These are phyloP conservation scores for Neotoma lepida DNA, from an alignment of 2,113 vertebrate species.

Conservation along the genomic window DNA sequence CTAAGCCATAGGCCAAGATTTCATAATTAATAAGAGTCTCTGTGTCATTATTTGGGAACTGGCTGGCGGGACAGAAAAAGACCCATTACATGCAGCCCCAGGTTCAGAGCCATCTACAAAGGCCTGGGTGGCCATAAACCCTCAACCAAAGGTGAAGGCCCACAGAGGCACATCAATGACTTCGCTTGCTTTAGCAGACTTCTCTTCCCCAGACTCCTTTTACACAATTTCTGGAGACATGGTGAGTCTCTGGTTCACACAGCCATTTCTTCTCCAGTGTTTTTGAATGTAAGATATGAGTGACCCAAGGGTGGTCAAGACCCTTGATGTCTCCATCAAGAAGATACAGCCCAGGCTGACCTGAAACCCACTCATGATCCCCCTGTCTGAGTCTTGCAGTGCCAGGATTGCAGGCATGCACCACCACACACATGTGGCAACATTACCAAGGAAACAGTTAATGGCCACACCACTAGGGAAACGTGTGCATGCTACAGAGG, in stretches of 20 bases:
- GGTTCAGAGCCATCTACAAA: background rate
- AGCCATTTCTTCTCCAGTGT: conserved; percentile 27
- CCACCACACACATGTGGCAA: background rate
- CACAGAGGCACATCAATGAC: background rate
- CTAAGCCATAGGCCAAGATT: background rate
- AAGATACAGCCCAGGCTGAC: background rate
- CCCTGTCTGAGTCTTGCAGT: background rate
- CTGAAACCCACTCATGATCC: background rate
- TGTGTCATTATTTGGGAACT: background rate
- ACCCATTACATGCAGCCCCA: background rate
- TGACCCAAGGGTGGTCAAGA: background rate
- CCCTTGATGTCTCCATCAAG: background rate
- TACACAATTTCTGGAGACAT: conserved; percentile 14
- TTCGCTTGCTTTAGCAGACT: conserved; percentile 45
- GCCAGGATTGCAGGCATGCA: background rate
- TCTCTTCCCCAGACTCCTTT: conserved; percentile 21
- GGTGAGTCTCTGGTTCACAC: background rate
- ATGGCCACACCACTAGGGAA: background rate
- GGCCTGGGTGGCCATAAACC: background rate
- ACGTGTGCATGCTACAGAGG: background rate
- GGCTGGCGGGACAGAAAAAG: background rate
- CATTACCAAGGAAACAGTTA: background rate
- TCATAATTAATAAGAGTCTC: background rate
- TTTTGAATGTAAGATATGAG: conserved; percentile 34
- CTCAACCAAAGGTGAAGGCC: background rate